A percentile compares a stretch with the other conserved stretches of the same genome.
Conservation (phyloP, 2,888 invertebrate genomes). For the Mermis nigrescens region DNA sequence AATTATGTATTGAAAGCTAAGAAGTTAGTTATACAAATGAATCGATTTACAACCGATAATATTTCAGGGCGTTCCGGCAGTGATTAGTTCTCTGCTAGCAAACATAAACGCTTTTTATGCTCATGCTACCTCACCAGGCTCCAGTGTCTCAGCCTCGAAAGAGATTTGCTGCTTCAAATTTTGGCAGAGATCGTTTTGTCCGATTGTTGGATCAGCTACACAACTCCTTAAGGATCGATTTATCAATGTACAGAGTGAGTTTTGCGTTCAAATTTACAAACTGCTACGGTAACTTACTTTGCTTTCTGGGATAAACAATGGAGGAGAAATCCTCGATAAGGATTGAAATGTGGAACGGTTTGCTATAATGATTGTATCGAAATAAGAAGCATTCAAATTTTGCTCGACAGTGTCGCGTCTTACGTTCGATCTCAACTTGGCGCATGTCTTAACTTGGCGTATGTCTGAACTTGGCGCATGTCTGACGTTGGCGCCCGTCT, state of each 20-base stretch:
- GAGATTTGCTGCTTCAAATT: conserved; percentile 95
- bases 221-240: conserved; percentile 88
- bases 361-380: no score
- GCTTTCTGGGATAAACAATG: not conserved
- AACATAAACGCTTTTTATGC: conserved; percentile 98
- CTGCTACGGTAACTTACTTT: not conserved
- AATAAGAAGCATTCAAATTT: no score
- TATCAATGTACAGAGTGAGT: conserved; percentile 69
- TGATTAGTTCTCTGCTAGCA: conserved; percentile 90
- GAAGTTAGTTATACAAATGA: no score
- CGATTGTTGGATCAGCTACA: conserved; percentile 93
- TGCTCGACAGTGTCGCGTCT: no score
- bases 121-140: conserved; percentile 86
- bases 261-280: not conserved
- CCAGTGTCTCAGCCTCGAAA: conserved; percentile 91
- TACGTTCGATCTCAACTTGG: no score
- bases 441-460: no score
- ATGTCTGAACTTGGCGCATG: no score
- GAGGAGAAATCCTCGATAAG: no score
- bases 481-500: no score
- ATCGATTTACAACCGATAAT: conserved; percentile 70
- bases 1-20: no score
- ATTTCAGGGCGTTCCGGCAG: conserved; percentile 90
- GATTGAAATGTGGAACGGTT: no score
- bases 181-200: conserved; percentile 99